phyloP scores from a whole-genome alignment of 2,888 invertebrate genomes.

The Lissonota sp. region DNA sequence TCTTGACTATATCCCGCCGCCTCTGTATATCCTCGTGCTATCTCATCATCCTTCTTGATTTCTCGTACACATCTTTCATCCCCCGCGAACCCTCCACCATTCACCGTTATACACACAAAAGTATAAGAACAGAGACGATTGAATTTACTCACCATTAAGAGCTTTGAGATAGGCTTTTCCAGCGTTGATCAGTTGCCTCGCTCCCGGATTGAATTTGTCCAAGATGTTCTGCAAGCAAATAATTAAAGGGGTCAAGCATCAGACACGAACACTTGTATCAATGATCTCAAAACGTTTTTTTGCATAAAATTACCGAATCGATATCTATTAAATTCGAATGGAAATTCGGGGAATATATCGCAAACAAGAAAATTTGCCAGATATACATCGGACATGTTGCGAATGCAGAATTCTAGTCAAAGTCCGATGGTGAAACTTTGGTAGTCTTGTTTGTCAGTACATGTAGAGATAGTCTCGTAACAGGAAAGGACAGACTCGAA shows the following conservation, averaged over 20 bases:
- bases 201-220: conserved; percentile 98
- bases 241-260: conserved; percentile 65
- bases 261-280: neutral
- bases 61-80: conserved; percentile 5
- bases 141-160: conserved; percentile 92
- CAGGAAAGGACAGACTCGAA: conserved; percentile 9
- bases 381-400: too few species aligned
- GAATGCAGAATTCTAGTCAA: neutral
- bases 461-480: conserved; percentile 7
- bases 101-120: neutral
- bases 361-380: too few species aligned
- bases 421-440: neutral
- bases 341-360: too few species aligned
- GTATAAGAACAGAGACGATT: conserved; percentile 54
- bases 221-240: conserved; percentile 94
- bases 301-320: too few species aligned
- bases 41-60: conserved; percentile 30
- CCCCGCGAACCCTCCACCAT: neutral
- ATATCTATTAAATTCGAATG: too few species aligned
- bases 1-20: conserved; percentile 47
- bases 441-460: neutral
- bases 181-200: conserved; percentile 96
- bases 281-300: neutral
- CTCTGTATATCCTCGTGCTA: conserved; percentile 6
- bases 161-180: conserved; percentile 98